Evolutionary conservation across 23 tunicate genomes (phyloP).

Genomic region (Ascidia mentula): DNA sequence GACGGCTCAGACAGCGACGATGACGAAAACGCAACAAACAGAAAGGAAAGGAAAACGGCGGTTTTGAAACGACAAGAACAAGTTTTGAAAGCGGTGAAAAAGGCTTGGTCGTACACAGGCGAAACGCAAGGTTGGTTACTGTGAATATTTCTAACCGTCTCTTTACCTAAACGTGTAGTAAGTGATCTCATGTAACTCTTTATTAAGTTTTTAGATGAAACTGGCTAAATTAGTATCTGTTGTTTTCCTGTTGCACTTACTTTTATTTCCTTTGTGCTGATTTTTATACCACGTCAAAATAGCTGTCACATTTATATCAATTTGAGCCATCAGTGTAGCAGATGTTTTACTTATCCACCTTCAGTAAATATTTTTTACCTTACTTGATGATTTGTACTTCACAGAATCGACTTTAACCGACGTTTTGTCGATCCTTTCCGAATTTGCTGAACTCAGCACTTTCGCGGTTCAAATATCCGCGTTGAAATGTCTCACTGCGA

Average conservation of each 20-base stretch:
- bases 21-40: background rate
- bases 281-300: no score
- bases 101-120: constrained; percentile 7
- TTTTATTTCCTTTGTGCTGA: no score
- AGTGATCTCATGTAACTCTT: no score
- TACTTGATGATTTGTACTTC: no score
- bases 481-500: constrained; percentile 1
- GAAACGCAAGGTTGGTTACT: constrained; percentile 1
- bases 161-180: no score
- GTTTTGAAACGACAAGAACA: constrained; percentile 10
- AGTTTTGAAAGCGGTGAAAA: background rate
- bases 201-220: no score
- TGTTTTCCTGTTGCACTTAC: no score
- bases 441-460: constrained; percentile 36
- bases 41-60: constrained; percentile 11
- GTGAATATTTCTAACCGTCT: background rate
- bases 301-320: no score
- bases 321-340: no score
- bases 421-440: constrained; percentile 18
- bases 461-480: constrained; percentile 46
- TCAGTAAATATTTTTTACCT: no score
- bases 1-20: constrained; percentile 19
- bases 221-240: no score
- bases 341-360: no score
- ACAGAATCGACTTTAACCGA: constrained; percentile 15